Evolutionary conservation across 2,888 invertebrate genomes (phyloP).

Genomic region (Osedax frankpressi): DNA sequence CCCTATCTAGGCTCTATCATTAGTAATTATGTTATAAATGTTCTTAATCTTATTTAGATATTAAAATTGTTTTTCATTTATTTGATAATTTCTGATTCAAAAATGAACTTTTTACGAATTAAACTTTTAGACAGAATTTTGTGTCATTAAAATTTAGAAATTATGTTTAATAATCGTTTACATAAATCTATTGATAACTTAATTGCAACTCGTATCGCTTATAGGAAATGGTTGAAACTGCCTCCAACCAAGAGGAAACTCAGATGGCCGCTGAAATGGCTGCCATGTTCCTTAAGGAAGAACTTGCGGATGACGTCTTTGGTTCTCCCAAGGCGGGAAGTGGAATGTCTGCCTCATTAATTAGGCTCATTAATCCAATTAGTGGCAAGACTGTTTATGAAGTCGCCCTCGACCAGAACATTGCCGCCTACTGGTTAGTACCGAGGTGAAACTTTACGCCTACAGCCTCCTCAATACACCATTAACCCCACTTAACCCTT

Average conservation of each 20-base stretch:
- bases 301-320: constrained; percentile 80
- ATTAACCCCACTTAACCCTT: neutral
- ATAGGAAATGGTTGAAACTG: constrained; percentile 70
- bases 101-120: too few species aligned
- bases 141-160: neutral
- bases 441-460: neutral
- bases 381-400: constrained; percentile 55
- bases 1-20: too few species aligned
- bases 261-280: constrained; percentile 94
- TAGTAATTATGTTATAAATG: too few species aligned
- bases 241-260: constrained; percentile 86
- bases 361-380: constrained; percentile 49
- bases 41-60: too few species aligned
- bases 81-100: too few species aligned
- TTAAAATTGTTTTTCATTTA: too few species aligned
- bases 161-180: neutral
- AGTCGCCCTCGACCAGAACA: constrained; percentile 80
- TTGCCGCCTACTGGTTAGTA: constrained; percentile 73
- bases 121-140: too few species aligned
- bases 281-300: constrained; percentile 83
- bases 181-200: too few species aligned
- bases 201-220: neutral
- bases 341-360: constrained; percentile 82
- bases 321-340: constrained; percentile 84
- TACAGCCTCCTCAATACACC: constrained; percentile 4